Evolutionary conservation across 2,888 invertebrate species (phyloP), one percentile per base, ranked within the genome.

Genomic region (Eupeodes latifasciatus): DNA sequence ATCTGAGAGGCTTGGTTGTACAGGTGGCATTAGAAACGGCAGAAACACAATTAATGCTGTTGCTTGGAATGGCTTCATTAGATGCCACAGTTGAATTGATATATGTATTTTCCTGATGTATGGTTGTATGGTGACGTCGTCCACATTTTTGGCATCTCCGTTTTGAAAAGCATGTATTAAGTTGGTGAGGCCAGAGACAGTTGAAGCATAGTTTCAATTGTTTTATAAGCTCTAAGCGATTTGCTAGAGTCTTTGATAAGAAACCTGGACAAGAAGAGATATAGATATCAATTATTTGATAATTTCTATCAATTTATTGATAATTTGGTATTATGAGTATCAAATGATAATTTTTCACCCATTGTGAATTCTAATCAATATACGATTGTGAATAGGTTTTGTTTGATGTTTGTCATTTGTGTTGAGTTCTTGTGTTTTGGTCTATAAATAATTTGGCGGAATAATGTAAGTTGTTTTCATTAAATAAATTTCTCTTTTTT

Each of bases 141-240:
- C 34, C 47, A 61, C 76, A 76, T 14, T 71, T 76, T 27, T 81
- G 75, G 62, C 81, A 76, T 16, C 75, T 47, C 47, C 36, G 47
- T 53, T 69, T 67, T 16, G 69, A 76, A 67, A n/a, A 36, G n/a
- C 67, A 81, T 7, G 59, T 12, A 6, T 34, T 81, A 1, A 61
- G 27, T 67, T 59, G 55, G 44, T 81, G 74, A 40, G 49, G 40
- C 3, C 81, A 67, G 11, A 81, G 74, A 12, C 81, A 81, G n/a
- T 75, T 75, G 47, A 51, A 75, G 53, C 67, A 75, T 5, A 67
- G 59, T 4, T 61, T 47, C 9, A 81, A 40, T 61, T 81, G 11
- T 75, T 61, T 59, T 5, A 75, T 36, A 12, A 67, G 75, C 34
- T 81, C 59, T 6, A 14, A 10, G 5, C 59, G 59, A 27, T 34